phyloP scores from a whole-genome alignment of 2,113 vertebrate species.

The Semnornis frantzii region DNA sequence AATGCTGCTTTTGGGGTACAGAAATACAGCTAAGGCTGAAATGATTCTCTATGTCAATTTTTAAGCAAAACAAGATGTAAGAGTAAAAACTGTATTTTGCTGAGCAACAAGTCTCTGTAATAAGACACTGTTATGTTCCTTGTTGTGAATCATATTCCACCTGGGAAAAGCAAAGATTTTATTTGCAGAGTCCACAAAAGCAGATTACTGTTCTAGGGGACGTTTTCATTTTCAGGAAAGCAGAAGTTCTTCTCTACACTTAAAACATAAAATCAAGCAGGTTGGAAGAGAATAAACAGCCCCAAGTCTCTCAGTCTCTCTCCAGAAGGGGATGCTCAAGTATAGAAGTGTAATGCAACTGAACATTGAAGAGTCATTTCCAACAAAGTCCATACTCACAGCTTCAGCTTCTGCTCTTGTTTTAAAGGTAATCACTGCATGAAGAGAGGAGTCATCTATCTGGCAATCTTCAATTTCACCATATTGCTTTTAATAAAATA shows the following conservation, averaged over 20 bases:
- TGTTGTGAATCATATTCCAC: background rate
- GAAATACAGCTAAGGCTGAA: background rate
- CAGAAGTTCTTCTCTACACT: background rate
- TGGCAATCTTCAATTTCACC: slow-evolving; percentile 97
- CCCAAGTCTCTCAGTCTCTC: too few relatives aligned
- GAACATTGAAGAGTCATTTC: background rate
- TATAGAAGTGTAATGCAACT: background rate
- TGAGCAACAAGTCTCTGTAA: background rate
- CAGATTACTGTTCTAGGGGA: background rate
- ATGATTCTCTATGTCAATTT: background rate
- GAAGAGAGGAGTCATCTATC: slow-evolving; percentile 87
- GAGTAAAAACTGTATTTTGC: background rate
- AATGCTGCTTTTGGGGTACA: background rate
- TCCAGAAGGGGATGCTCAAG: background rate
- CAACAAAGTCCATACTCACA: slow-evolving; percentile 75
- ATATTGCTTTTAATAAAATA: slow-evolving; percentile 87
- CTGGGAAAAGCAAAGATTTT: background rate
- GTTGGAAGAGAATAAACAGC: too few relatives aligned
- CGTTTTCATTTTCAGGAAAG: background rate
- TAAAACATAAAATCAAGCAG: background rate
- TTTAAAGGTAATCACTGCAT: slow-evolving; percentile 91
- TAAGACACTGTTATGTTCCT: background rate
- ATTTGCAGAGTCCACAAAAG: background rate
- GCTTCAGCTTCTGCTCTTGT: slow-evolving; percentile 93
- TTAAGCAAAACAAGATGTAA: background rate